Conservation (phyloP, 2,797 vertebrate species). For the Dryobates pubescens region DNA sequence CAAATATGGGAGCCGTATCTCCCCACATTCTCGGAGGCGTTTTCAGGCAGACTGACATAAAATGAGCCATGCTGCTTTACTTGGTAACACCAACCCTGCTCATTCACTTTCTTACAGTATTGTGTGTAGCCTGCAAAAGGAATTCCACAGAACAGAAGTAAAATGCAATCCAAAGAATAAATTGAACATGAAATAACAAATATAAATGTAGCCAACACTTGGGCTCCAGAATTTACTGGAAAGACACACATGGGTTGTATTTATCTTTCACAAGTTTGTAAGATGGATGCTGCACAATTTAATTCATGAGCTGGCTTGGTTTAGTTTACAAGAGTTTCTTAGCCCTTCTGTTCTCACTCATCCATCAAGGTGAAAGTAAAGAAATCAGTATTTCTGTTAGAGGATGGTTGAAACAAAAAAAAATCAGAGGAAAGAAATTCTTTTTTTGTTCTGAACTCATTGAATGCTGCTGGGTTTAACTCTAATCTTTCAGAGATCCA, state of each 20-base stretch:
- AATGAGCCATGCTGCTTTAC: neutral
- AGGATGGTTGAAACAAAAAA: neutral
- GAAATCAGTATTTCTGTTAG: conserved; percentile 4
- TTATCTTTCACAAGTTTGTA: conserved; percentile 61
- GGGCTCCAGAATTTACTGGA: conserved; percentile 44
- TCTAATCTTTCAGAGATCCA: neutral
- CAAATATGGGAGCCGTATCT: neutral
- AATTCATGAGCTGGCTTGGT: conserved; percentile 58
- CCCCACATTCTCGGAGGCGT: neutral
- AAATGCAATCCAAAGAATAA: conserved; percentile 52
- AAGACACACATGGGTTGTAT: conserved; percentile 66
- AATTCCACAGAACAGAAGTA: conserved; percentile 36
- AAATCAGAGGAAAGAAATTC: neutral
- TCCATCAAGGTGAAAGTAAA: conserved; percentile 29
- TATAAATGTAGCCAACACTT: conserved; percentile 45
- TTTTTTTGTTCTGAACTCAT: neutral
- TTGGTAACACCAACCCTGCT: neutral
- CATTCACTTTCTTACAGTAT: neutral
- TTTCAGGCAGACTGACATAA: neutral
- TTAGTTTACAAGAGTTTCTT: conserved; percentile 53
- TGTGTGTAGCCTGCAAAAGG: conserved; percentile 11
- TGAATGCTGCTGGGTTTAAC: neutral
- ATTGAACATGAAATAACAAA: conserved; percentile 70
- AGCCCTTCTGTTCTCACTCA: conserved; percentile 53
- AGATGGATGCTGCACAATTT: conserved; percentile 18